Base-by-base conservation (phyloP, 2,113 vertebrate species). In the Trematocara macrostoma region DNA sequence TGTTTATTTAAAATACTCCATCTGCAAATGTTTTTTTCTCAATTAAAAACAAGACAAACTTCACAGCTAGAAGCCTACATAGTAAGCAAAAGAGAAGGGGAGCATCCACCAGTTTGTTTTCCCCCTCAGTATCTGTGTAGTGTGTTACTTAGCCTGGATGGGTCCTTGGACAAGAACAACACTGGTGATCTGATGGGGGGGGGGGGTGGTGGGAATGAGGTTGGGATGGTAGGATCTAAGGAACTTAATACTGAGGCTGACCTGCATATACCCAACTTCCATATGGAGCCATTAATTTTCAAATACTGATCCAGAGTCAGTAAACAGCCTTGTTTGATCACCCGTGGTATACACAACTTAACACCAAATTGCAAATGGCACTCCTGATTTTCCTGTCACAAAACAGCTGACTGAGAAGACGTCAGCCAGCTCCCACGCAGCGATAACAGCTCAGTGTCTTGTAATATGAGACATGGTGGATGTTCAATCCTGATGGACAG, bases 61-160 rank as follows among this genome's bases (percentile, higher is more conserved):
- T 98, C 97, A 98, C 97, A 98, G 97, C 97, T 98, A 97, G 97
- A 95, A 92, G 97, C 98, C 98, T 98, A 98, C 97, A 99, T 92
- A 97, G 98, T 98, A 98, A 98, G 97, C 98, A 98, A 96, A 95
- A 31, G 89, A 93, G 80, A 78, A 90, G 83, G 88, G 57, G 61
- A 47, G 84, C 11, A 26, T 85, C 88, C 91, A 64, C 80, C 88
- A 86, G 84, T 87, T 45, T 89, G 79, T 16, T 9, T 11, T 6
- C 49, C 89, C 84, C 83, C 45, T 91, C 67, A 34, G 9, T 34
- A 87, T 91, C 88, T 84, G 90, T 92, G 91, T 88, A 84, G 87
- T 88, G 95, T 96, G 92, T 95, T 95, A 23, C 79, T 91, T 69
- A 11, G 16, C 11, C 40, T 11, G 81, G 40, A 16, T 29, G 8